Evolutionary conservation across 2,888 invertebrate species (phyloP), one percentile per base, ranked within the genome.

Genomic region (Drosophila ochracea): DNA sequence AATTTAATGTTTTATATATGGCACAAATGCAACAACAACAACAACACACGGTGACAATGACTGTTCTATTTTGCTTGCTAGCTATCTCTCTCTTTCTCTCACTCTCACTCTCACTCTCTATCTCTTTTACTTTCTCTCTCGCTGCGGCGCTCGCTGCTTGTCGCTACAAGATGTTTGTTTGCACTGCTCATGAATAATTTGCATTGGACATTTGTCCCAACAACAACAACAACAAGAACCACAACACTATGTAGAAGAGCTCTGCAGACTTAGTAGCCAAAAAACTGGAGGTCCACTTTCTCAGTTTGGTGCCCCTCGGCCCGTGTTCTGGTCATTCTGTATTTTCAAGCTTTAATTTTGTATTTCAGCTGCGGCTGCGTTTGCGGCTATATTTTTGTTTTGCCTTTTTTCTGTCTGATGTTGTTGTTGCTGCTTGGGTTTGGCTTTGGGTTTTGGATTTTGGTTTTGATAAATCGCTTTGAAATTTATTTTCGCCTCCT

Each of bases 141-240:
- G 11, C 28, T 39, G 43, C 52, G 54, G 37, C 19, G 28, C 35
- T 49, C 31, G n/a, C 35, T 54, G 55, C 41, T 49, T 76, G 74
- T 66, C 58, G 67, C 75, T 49, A 68, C 68, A 83, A 77, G 78
- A 83, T 83, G 80, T 85, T 85, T 83, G 78, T 80, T 84, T 83
- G 83, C 68, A 58, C 72, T 80, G 86, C 81, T 70, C 81, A 85
- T 85, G 87, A 85, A 85, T 86, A 85, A 85, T 85, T 85, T 86
- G 86, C 86, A 74, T 86, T 72, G 74, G 77, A 64, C 72, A 66
- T 66, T 68, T 80, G 78, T 80, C 77, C 76, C 77, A 79, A 63
- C 65, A 53, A 55, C 37, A 54, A 19, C 5, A 53, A 54, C n/a
- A 41, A n/a, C n/a, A 21, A 10, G 25, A 55, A 37, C 4, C 16